Percentiles rank a stretch among this genome's conserved stretches.
phyloP scores from a whole-genome alignment of 2,888 invertebrate genomes.

The Sphaerophoria taeniata region DNA sequence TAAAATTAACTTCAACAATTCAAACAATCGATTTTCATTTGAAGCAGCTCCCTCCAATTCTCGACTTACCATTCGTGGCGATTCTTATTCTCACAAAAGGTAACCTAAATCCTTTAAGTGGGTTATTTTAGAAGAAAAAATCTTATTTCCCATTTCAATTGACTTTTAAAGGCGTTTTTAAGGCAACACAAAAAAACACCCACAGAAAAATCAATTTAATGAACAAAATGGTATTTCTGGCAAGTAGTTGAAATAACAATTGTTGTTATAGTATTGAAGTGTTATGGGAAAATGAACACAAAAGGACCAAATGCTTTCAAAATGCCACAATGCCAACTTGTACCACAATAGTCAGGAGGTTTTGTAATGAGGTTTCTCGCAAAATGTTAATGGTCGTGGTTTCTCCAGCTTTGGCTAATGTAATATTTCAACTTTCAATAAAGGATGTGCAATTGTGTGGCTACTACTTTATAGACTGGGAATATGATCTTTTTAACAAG shows the following conservation, averaged over 20 bases:
- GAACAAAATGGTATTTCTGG: neutral
- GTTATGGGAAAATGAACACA: conserved; percentile 20
- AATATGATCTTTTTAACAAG: neutral
- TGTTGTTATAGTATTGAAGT: neutral
- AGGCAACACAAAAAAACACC: neutral
- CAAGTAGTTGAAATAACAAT: conserved; percentile 6
- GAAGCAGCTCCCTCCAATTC: too few species aligned
- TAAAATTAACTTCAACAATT: too few species aligned
- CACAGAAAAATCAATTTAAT: neutral
- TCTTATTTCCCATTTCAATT: neutral
- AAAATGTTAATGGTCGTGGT: neutral
- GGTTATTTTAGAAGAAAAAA: too few species aligned
- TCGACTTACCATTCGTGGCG: too few species aligned
- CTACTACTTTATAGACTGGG: neutral
- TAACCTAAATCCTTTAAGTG: too few species aligned
- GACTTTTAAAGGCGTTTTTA: neutral
- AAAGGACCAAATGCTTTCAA: conserved; percentile 19
- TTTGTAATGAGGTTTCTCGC: neutral
- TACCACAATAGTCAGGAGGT: neutral
- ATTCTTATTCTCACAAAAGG: too few species aligned
- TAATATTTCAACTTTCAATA: neutral
- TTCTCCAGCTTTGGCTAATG: neutral
- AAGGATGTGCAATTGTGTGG: conserved; percentile 13
- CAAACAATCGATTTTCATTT: too few species aligned
- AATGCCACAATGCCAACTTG: conserved; percentile 4